Evolutionary conservation across 2,888 invertebrate species (phyloP), one percentile per base, ranked within the genome.

Genomic region (Tetanocera ferruginea): DNA sequence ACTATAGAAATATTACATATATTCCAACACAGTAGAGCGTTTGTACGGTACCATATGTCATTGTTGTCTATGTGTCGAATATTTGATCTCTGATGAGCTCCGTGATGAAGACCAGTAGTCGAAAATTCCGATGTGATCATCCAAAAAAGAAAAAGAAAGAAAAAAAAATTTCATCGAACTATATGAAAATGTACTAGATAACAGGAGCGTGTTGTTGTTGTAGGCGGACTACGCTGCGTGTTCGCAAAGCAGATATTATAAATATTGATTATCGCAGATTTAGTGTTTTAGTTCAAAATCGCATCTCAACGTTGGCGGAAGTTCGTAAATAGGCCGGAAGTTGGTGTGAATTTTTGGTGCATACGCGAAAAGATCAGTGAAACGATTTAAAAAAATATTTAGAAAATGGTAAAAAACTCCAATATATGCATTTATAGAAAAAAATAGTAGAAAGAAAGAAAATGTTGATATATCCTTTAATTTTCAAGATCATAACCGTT

Each of bases 181-280:
- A 83, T 82, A 84, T 69, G 19, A 14, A 66, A 69, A 69, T 52
- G n/a, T 71, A 23, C 11, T 51, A 34, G 11, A 43, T 6, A 28
- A 14, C n/a, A 77, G 31, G 43, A 60, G 43, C 11, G 25, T 49
- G 11, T 1, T 19, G 34, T 1, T 19, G 34, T 23, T 67, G 34
- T 28, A 17, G 55, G 55, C 55, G 31, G 34, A 52, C 67, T 78
- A 73, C 62, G 70, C 78, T 77, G 67, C 71, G 67, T 69, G 37
- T 69, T 73, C 51, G 52, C 43, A 31, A 81, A 82, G 81, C 78
- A 28, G 83, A 76, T 82, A 82, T 87, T 88, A 88, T 88, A 88
- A 88, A 88, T 88, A 89, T 87, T 88, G 86, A 88, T 87, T 87
- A 86, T 86, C 83, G 83, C 85, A 84, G 84, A 86, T 85, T 85